phyloP scores from a whole-genome alignment of 2,797 vertebrate genomes.

The Propithecus deckenii region DNA sequence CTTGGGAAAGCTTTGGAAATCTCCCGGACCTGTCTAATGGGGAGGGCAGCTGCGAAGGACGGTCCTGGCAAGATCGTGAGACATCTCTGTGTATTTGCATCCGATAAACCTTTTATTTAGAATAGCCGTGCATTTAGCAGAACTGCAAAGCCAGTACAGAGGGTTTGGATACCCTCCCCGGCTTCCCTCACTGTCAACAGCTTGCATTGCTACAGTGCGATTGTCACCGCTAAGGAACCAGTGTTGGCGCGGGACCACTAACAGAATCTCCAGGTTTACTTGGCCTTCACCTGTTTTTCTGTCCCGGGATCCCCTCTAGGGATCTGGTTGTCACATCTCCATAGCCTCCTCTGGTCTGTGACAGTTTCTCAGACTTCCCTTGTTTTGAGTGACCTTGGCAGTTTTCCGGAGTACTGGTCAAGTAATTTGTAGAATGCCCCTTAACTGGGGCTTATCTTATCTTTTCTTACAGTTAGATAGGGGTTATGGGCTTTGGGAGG shows the following conservation, averaged over 20 bases:
- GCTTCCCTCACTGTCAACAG: accelerated
- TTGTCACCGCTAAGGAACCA: neutral
- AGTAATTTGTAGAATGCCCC: neutral
- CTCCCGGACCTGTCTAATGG: accelerated
- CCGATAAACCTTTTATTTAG: neutral
- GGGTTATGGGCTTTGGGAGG: neutral
- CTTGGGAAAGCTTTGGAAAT: neutral
- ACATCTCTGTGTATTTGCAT: neutral
- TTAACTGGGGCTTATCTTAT: neutral
- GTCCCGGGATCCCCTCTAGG: neutral
- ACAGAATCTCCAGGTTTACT: accelerated
- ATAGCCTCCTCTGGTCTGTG: neutral
- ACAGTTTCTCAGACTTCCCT: neutral
- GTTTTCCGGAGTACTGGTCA: neutral
- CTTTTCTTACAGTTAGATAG: neutral
- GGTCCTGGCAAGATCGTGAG: neutral
- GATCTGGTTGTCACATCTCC: accelerated
- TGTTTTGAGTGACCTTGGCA: neutral
- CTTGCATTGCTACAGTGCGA: accelerated
- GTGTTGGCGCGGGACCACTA: neutral
- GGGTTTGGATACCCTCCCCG: accelerated
- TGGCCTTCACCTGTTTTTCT: accelerated
- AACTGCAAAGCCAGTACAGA: accelerated
- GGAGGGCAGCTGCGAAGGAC: accelerated
- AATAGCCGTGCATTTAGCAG: neutral